Evolutionary conservation across 2,113 vertebrate genomes (phyloP).

Genomic region (Athene cunicularia): DNA sequence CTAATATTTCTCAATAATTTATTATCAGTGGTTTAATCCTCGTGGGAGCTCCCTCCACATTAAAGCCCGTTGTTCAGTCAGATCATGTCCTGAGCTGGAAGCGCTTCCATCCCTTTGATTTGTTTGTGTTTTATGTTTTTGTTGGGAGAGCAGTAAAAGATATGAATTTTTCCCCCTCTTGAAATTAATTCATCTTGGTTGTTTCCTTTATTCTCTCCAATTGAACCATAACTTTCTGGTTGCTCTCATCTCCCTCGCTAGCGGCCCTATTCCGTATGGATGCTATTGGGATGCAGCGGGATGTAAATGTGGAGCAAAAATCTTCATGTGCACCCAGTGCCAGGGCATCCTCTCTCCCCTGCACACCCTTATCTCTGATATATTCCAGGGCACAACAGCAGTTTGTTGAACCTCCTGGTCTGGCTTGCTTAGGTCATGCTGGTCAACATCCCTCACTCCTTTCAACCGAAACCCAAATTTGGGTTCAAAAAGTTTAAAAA

Average conservation of each 20-base stretch:
- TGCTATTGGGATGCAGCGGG: not conserved
- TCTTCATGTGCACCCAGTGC: not conserved
- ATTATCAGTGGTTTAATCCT: slow-evolving; percentile 37
- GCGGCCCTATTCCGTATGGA: slow-evolving; percentile 8
- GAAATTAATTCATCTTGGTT: slow-evolving; percentile 9
- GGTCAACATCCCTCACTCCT: not conserved
- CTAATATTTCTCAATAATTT: slow-evolving; percentile 70
- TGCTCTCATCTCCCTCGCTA: not conserved
- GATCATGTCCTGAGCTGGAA: slow-evolving; percentile 37
- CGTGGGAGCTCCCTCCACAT: slow-evolving; percentile 19
- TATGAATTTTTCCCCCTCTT: not conserved
- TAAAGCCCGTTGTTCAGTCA: slow-evolving; percentile 42
- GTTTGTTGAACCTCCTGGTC: not conserved
- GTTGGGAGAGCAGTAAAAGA: slow-evolving; percentile 39
- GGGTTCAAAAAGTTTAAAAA: not conserved
- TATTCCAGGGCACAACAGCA: not conserved
- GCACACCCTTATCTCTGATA: not conserved
- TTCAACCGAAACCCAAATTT: not conserved
- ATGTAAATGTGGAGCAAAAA: not conserved
- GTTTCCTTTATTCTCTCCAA: slow-evolving; percentile 39
- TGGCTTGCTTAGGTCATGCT: fast-evolving
- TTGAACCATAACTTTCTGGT: slow-evolving; percentile 1
- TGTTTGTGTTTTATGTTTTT: slow-evolving; percentile 55
- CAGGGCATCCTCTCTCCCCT: not conserved
- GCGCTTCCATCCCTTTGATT: slow-evolving; percentile 51